Percentiles rank a stretch among this genome's conserved stretches.
These are phyloP conservation scores for Uloborus diversus DNA, from an alignment of 1,140 invertebrate species.

Conservation along the genomic window DNA sequence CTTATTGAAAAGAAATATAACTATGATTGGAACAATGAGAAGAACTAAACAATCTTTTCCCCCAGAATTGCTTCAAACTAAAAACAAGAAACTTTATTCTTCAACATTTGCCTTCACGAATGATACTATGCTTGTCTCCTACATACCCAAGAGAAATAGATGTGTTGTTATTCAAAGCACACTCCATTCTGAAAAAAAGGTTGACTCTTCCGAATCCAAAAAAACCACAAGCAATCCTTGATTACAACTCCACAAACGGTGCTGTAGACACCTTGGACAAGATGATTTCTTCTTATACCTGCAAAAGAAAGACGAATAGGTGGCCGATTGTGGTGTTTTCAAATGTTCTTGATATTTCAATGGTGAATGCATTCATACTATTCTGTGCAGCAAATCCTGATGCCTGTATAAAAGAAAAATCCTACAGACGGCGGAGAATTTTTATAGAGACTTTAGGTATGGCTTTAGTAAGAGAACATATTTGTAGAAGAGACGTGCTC, in stretches of 20 bases:
- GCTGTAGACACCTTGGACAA: neutral
- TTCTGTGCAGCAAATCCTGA: neutral
- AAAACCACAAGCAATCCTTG: neutral
- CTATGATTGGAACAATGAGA: neutral
- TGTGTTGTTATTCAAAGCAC: neutral
- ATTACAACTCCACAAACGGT: neutral
- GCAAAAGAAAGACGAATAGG: neutral
- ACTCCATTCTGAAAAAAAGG: neutral
- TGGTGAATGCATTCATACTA: neutral
- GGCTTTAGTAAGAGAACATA: neutral
- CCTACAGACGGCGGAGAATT: neutral
- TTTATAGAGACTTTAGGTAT: neutral
- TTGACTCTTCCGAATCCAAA: neutral
- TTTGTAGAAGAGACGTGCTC: neutral
- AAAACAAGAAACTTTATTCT: neutral
- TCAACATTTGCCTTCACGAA: neutral
- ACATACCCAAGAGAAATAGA: neutral
- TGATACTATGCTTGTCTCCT: neutral
- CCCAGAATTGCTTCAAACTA: neutral
- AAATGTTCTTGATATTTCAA: slow-evolving; percentile 11
- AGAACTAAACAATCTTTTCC: no score
- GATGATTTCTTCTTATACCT: neutral
- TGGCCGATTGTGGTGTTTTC: slow-evolving; percentile 6
- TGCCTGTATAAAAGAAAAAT: neutral
- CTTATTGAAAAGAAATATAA: neutral